Base-by-base conservation (phyloP, 2,888 invertebrate genomes). In the Terebella lapidaria region DNA sequence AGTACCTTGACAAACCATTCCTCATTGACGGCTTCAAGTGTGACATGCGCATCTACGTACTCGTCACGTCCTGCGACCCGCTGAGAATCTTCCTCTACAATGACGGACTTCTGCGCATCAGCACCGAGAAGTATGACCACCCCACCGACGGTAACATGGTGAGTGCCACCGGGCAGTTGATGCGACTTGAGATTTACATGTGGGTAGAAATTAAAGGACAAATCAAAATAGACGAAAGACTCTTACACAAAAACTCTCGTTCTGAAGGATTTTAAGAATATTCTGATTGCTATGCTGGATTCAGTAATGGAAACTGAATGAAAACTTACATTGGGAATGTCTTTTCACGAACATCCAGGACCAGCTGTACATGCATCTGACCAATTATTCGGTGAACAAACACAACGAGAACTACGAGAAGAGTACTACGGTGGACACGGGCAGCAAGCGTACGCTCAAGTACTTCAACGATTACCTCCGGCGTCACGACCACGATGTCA, bases 361-460 rank as follows among this genome's bases (percentile, higher is more conserved):
- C 59, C 74, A 74, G 35, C 65, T 79, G 45, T 81, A 65, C 65
- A 81, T 80, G 80, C 81, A 81, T 70, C 70, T 81, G 67, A 81
- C 81, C 20, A 81, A 81, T 72, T 81, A 81, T 65, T 79, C 80
- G 5, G 74, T 81, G n/a, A 81, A 81, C 71, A 80, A 79, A 65
- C 77, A 77, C 71, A 80, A 74, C 63, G 76, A 77, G 42, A 70
- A 66, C 59, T 81, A 80, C 58, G 75, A 77, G 61, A 76, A 77
- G 64, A 74, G 75, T 28, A 70, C 67, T 3, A 67, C 71, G 1
- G 61, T 68, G 2, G 74, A 76, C 52, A 67, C 75, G 3, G 80
- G 80, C 52, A 79, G 78, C 64, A 80, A 80, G 64, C 67, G 80
- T 30, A 75, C 79, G 2, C 74, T 80, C 5, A 70, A 72, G 54